phyloP scores from a whole-genome alignment of 2,797 vertebrate species.

The Anableps anableps region DNA sequence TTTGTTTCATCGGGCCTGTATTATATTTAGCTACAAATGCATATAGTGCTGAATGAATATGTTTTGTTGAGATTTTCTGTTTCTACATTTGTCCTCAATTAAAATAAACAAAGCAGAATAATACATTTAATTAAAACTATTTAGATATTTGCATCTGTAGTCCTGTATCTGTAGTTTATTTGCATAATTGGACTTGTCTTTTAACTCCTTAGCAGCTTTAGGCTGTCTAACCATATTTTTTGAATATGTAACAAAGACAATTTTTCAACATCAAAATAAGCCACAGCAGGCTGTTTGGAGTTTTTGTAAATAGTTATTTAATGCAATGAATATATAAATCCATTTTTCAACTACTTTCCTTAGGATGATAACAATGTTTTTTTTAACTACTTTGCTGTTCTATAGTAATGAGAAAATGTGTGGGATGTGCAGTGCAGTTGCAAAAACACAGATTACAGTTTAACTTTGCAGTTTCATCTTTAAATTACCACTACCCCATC shows the following conservation, averaged over 20 bases:
- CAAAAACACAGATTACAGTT: constrained; percentile 1
- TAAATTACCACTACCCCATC: neutral
- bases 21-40: neutral
- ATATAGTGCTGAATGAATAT: neutral
- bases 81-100: constrained; percentile 2
- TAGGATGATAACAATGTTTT: neutral
- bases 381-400: constrained; percentile 5
- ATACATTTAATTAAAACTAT: neutral
- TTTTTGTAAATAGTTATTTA: constrained; percentile 6
- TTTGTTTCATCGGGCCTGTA: neutral
- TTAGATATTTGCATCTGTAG: neutral
- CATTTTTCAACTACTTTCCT: neutral
- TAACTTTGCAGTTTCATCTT: neutral
- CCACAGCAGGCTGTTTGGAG: neutral
- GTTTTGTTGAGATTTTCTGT: neutral
- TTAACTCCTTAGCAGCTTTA: constrained; percentile 10
- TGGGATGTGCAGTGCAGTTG: neutral
- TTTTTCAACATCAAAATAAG: neutral
- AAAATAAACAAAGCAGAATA: neutral
- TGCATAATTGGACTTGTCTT: neutral
- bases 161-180: neutral
- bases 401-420: neutral
- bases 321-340: neutral
- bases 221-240: neutral
- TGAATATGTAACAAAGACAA: neutral